Conservation (phyloP, 2,113 vertebrate species). For the Lepus timidus region DNA sequence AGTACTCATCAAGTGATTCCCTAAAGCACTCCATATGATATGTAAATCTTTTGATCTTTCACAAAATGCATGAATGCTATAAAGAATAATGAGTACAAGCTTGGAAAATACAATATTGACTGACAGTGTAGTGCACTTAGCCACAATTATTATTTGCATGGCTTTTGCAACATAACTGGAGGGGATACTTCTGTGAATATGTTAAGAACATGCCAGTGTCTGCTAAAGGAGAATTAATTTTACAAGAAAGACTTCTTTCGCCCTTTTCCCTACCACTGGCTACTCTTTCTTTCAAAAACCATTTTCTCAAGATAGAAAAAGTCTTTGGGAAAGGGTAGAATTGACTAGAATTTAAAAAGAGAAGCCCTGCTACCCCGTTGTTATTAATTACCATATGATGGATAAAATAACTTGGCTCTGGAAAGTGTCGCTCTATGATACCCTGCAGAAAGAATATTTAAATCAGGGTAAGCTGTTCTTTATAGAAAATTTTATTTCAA, state of each 20-base stretch:
- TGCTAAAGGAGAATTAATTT: slow-evolving; percentile 87
- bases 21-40: slow-evolving; percentile 91
- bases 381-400: slow-evolving; percentile 73
- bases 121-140: slow-evolving; percentile 87
- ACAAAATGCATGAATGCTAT: slow-evolving; percentile 89
- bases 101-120: slow-evolving; percentile 90
- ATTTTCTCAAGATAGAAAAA: slow-evolving; percentile 69
- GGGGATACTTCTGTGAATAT: slow-evolving; percentile 86
- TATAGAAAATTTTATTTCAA: slow-evolving; percentile 63
- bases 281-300: slow-evolving; percentile 45
- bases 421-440: slow-evolving; percentile 69
- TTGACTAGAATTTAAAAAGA: slow-evolving; percentile 74
- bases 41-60: slow-evolving; percentile 92
- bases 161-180: slow-evolving; percentile 87
- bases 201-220: slow-evolving; percentile 87
- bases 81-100: slow-evolving; percentile 89
- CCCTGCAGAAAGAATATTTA: slow-evolving; percentile 69
- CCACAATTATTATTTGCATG: slow-evolving; percentile 89
- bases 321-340: slow-evolving; percentile 71
- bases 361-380: slow-evolving; percentile 62
- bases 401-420: slow-evolving; percentile 66
- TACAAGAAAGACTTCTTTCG: slow-evolving; percentile 85
- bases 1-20: slow-evolving; percentile 90
- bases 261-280: slow-evolving; percentile 79
- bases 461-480: background rate